These are phyloP conservation scores for Meandrusa payeni DNA, from an alignment of 2,888 invertebrate species.

Conservation along the genomic window DNA sequence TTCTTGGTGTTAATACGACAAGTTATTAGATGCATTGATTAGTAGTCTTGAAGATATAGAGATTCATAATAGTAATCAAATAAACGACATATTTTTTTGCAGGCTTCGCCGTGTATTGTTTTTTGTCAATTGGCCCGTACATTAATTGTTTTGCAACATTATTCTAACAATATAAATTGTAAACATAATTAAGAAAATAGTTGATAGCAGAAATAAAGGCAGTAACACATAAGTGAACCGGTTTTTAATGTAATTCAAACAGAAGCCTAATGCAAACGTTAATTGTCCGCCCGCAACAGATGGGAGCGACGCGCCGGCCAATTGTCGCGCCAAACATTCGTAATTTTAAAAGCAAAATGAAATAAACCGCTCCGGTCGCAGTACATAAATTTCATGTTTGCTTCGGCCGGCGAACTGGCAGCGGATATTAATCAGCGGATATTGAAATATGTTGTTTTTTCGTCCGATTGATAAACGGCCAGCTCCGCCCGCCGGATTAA, in stretches of 20 bases:
- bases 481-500: slow-evolving; percentile 66
- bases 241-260: slow-evolving; percentile 33
- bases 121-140: too few species aligned
- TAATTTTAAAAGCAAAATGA: slow-evolving; percentile 79
- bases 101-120: too few species aligned
- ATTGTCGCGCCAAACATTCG: slow-evolving; percentile 76
- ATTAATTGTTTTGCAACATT: too few species aligned
- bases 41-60: too few species aligned
- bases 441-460: slow-evolving; percentile 81
- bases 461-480: slow-evolving; percentile 75
- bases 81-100: too few species aligned
- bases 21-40: too few species aligned
- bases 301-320: slow-evolving; percentile 68
- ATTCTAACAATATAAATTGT: too few species aligned
- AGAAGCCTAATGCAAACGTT: slow-evolving; percentile 66
- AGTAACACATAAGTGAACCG: slow-evolving; percentile 37
- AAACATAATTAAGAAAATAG: too few species aligned
- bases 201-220: too few species aligned
- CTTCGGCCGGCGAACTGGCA: slow-evolving; percentile 74
- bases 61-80: too few species aligned
- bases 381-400: slow-evolving; percentile 80
- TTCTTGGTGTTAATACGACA: too few species aligned
- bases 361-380: slow-evolving; percentile 74
- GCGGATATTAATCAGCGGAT: slow-evolving; percentile 80
- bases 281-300: slow-evolving; percentile 72